These are phyloP conservation scores for Chironomus riparius DNA, from an alignment of 2,888 invertebrate species.

Conservation along the genomic window DNA sequence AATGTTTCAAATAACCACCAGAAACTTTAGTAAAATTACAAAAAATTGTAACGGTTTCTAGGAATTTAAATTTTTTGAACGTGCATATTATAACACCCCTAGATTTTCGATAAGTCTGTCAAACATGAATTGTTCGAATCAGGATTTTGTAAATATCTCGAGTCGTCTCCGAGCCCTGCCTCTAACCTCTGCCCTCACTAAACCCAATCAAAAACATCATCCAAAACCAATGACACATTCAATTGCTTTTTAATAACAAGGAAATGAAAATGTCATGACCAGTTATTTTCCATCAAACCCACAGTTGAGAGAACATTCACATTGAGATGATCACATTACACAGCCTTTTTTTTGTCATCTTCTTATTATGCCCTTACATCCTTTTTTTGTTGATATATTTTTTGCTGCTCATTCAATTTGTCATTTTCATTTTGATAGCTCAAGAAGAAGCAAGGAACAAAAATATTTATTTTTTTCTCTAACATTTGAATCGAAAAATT, in stretches of 20 bases:
- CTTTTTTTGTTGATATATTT: background rate
- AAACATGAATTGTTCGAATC: too few species aligned
- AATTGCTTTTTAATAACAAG: slow-evolving; percentile 4
- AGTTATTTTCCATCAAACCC: background rate
- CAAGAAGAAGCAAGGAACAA: background rate
- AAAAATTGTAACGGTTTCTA: too few species aligned
- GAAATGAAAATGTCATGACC: slow-evolving; percentile 16
- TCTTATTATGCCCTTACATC: background rate
- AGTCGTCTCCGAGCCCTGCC: too few species aligned
- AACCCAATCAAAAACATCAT: background rate
- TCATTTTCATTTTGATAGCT: background rate
- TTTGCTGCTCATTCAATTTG: background rate
- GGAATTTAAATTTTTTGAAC: too few species aligned
- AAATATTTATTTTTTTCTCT: background rate
- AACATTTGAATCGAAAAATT: background rate
- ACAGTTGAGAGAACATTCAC: too few species aligned
- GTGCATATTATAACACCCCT: too few species aligned
- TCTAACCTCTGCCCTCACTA: too few species aligned
- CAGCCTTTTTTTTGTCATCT: background rate
- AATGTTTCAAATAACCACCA: too few species aligned
- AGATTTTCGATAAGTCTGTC: too few species aligned
- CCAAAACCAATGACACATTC: background rate
- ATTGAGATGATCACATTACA: background rate
- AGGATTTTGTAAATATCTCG: too few species aligned
- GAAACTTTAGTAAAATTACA: too few species aligned